These are phyloP conservation scores for Leucopternis melanops DNA, from an alignment of 2,113 vertebrate species.

Conservation along the genomic window DNA sequence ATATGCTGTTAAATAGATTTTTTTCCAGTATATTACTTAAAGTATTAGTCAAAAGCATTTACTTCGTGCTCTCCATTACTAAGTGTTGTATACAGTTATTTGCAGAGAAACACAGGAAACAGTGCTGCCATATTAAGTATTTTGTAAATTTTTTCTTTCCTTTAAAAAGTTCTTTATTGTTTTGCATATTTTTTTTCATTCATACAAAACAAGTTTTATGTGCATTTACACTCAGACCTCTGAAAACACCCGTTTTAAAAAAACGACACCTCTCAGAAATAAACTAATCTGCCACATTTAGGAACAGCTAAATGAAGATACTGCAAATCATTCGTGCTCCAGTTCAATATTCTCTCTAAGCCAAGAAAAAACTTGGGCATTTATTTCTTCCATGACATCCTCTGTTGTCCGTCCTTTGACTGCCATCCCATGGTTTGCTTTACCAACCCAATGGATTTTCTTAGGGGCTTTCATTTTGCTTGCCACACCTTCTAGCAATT, in stretches of 20 bases:
- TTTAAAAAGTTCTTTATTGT: background rate
- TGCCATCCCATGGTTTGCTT: slow-evolving; percentile 84
- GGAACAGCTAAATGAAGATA: background rate
- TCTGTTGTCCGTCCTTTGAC: slow-evolving; percentile 80
- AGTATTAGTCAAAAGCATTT: background rate
- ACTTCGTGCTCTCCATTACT: background rate
- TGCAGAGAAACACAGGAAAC: background rate
- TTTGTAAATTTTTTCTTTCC: background rate
- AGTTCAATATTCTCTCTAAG: slow-evolving; percentile 68
- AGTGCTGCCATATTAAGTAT: background rate
- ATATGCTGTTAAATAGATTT: background rate
- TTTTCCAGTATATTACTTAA: background rate
- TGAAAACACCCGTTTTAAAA: background rate
- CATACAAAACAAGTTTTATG: background rate
- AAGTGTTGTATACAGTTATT: background rate
- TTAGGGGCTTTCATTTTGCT: slow-evolving; percentile 78
- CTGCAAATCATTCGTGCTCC: slow-evolving; percentile 24
- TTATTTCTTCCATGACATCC: slow-evolving; percentile 84
- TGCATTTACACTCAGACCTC: background rate
- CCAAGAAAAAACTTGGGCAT: slow-evolving; percentile 81
- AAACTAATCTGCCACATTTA: background rate
- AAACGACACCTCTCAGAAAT: background rate
- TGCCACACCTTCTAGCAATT: slow-evolving; percentile 74
- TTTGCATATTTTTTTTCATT: background rate
- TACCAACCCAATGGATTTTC: slow-evolving; percentile 84